phyloP scores from a whole-genome alignment of 2,797 vertebrate genomes.

The Calcarius lapponicus region DNA sequence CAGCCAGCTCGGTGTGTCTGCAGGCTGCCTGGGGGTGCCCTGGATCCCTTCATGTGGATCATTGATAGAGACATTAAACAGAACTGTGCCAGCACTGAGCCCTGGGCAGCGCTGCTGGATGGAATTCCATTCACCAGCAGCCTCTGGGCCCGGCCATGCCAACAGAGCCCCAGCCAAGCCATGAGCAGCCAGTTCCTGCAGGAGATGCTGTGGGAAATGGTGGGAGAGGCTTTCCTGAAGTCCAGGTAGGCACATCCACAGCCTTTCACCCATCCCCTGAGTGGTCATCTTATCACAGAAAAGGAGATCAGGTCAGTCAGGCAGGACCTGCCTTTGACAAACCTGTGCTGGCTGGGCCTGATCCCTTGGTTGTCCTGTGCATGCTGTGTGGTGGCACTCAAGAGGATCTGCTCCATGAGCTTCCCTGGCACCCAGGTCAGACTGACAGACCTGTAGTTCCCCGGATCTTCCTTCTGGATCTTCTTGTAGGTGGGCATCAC shows the following conservation, averaged over 20 bases:
- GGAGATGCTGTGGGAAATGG: not conserved
- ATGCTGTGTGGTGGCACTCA: not conserved
- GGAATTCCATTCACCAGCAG: not conserved
- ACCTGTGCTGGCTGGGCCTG: not conserved
- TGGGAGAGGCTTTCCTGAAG: not conserved
- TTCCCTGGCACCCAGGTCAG: rapidly evolving
- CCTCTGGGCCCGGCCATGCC: not conserved
- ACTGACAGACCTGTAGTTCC: not conserved
- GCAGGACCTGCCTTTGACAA: not conserved
- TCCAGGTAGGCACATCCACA: not conserved
- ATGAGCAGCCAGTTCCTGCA: not conserved
- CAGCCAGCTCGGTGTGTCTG: not conserved
- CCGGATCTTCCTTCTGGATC: not conserved
- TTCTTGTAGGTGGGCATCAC: not conserved
- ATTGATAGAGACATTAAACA: not conserved
- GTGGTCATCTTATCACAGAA: not conserved
- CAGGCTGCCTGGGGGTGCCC: not conserved
- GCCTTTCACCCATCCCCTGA: not conserved
- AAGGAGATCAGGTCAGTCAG: not conserved
- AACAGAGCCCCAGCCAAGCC: rapidly evolving
- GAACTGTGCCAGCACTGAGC: not conserved
- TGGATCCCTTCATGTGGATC: rapidly evolving
- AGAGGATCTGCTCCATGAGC: not conserved
- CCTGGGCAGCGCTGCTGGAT: not conserved
- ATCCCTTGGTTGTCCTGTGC: not conserved